phyloP scores from a whole-genome alignment of 37 sponge, comb jelly and placozoan genomes.

The Dysidea cf. avara region DNA sequence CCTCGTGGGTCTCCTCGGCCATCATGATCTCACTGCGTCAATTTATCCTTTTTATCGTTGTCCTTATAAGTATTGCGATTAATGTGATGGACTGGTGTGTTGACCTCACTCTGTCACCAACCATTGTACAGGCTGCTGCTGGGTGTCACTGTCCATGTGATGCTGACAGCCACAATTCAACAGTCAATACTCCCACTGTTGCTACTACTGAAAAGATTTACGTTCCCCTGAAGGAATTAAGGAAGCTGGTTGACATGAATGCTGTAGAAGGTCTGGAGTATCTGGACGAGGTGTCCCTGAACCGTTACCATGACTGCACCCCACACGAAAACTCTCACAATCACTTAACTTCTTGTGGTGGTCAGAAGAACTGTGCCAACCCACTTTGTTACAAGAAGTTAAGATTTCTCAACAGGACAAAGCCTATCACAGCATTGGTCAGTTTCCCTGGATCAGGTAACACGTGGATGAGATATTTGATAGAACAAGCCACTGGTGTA shows the following conservation, averaged over 20 bases:
- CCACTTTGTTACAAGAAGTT: not conserved
- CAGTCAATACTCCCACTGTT: too few species aligned
- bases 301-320: slow-evolving; percentile 26
- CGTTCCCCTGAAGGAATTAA: slow-evolving; percentile 12
- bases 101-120: too few species aligned
- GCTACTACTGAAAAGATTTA: too few species aligned
- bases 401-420: slow-evolving; percentile 27
- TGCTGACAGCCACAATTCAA: too few species aligned
- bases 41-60: too few species aligned
- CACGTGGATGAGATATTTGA: slow-evolving; percentile 69
- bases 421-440: slow-evolving; percentile 58
- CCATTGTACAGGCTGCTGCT: too few species aligned
- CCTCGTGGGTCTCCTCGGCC: too few species aligned
- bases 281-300: slow-evolving; percentile 38
- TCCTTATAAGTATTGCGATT: too few species aligned
- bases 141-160: too few species aligned
- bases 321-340: not conserved
- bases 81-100: too few species aligned
- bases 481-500: slow-evolving; percentile 73
- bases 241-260: slow-evolving; percentile 1
- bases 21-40: too few species aligned
- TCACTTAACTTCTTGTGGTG: not conserved
- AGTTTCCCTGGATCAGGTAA: slow-evolving; percentile 86
- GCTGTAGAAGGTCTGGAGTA: slow-evolving; percentile 19
- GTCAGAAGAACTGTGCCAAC: slow-evolving; percentile 14